Evolutionary conservation across 2,113 vertebrate species (phyloP), one percentile per base, ranked within the genome.

Genomic region (Alligator mississippiensis): DNA sequence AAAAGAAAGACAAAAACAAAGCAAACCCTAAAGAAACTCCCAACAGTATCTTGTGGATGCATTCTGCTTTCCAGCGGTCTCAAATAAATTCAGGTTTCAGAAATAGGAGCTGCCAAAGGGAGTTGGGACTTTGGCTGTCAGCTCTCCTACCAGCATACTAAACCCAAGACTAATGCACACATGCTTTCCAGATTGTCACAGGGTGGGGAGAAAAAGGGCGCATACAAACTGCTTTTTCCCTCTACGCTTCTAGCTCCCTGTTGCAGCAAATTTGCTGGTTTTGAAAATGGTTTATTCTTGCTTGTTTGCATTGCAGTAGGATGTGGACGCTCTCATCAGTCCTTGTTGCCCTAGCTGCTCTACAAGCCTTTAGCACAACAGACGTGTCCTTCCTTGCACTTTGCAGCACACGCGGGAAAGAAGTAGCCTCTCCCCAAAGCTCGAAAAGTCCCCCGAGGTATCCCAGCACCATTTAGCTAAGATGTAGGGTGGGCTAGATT

Each of bases 391-490:
- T 3, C 78, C 61, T 22, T 34, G 5, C 54, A 4, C 27, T 4
- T 88, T 1, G 1, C 1, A 61, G 3, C 58, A 75, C 17, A 10
- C 1, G 0, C 2, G 61, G 27, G 63, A 89, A 74, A 28, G 21
- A 19, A 3, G 19, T 0, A 0, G 16, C 13, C 61, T 62, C 61
- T 62, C 61, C 21, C 22, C 61, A 24, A 3, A 22, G 19, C 61
- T 62, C 61, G 24, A 11, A 5, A 62, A 22, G 59, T 14, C 9
- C 61, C 21, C 9, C 24, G 61, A 24, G 47, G 24, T 22, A 62
- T 62, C 61, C 19, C 4, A 19, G 13, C 61, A 10, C 7, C 21
- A 62, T 14, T 22, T 62, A 62, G 19, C 61, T 9, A 24, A 22
- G 21, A 24, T 24, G 3, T 62, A 19, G 9, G 9, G 13, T 8